Percentiles rank a stretch among this genome's conserved stretches.
These are phyloP conservation scores for Setophaga petechia DNA, from an alignment of 2,113 vertebrate species.

Conservation along the genomic window DNA sequence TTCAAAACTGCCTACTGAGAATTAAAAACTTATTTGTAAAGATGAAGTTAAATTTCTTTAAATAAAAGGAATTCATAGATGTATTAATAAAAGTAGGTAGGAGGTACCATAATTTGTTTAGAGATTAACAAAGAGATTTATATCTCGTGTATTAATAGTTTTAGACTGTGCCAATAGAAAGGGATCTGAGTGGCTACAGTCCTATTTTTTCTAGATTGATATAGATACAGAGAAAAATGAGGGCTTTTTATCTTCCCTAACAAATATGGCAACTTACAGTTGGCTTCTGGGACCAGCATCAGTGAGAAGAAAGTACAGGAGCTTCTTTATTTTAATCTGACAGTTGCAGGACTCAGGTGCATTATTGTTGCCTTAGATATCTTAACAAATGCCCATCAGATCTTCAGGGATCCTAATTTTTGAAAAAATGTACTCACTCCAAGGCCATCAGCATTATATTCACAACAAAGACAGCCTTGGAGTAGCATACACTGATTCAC, in stretches of 20 bases:
- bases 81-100: neutral
- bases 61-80: neutral
- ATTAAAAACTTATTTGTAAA: neutral
- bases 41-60: neutral
- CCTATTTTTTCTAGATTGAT: neutral
- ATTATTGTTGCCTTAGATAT: neutral
- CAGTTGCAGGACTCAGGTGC: neutral
- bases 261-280: neutral
- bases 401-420: constrained; percentile 33
- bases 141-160: neutral
- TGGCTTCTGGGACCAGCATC: neutral
- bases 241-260: neutral
- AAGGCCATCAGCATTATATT: constrained; percentile 28
- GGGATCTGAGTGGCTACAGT: neutral
- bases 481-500: neutral
- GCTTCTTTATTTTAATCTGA: neutral
- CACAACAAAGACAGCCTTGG: neutral
- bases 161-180: neutral
- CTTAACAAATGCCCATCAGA: neutral
- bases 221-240: neutral
- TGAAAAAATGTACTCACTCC: neutral
- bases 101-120: neutral
- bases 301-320: neutral
- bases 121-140: neutral
- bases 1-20: neutral